Base-by-base conservation (phyloP, 1,140 invertebrate species). In the Eupeodes corollae region DNA sequence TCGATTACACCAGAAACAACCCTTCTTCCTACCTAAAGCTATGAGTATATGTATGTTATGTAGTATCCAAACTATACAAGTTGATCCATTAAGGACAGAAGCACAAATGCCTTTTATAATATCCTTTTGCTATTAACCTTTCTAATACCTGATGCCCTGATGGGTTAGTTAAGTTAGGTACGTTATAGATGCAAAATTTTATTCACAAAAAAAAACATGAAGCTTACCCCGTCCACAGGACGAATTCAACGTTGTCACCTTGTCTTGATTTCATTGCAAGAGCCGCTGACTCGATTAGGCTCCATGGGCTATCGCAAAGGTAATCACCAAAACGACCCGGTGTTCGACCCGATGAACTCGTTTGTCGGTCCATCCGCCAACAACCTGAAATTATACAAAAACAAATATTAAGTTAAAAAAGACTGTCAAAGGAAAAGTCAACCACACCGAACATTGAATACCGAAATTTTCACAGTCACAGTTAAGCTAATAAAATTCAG, bases 211-310 rank as follows among this genome's bases (percentile, higher is more conserved):
- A 26, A 26, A 26, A 26, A 8, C 21, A 26, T 26, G 3, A 26
- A 26, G 71, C 78, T 76, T 73, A 91, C 89, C 91, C 91, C 15
- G 91, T 93, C 90, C 90, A 94, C 8, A 94, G 69, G 13, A 93
- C 85, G 62, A 93, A 94, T 69, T 92, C 88, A 21, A 91, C 86
- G 56, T 88, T 83, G 58, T 89, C 81, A 8, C 82, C 79, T 54
- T 82, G 82, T 50, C 82, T 78, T 33, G 76, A 75, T 62, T 79
- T 79, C 90, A 94, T 93, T 42, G 84, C 80, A 56, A 76, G 74
- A 11, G 87, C 79, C 1, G 89, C 87, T 15, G 86, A 90, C 65
- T 88, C 80, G 46, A 93, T 83, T 19, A 94, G 78, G 48, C 77
- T 73, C 78, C 86, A 86, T 0, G 90, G 86, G 52, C 89, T 83